Conservation (phyloP, 2,888 invertebrate species). For the Trimorus sp. region DNA sequence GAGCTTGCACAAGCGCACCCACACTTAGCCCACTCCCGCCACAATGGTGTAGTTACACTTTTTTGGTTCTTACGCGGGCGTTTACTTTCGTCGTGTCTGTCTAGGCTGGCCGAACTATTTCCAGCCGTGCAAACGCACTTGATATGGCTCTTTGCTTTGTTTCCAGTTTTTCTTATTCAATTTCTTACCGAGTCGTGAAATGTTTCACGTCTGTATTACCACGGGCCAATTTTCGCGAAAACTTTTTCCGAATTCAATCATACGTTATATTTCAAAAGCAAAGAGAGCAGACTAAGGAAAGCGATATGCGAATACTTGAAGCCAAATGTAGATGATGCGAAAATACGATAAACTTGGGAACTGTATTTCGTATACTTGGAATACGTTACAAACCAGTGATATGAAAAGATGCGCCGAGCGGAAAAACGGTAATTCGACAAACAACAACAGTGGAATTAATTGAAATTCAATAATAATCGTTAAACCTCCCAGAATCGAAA, state of each 20-base stretch:
- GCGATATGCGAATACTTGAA: too few relatives aligned
- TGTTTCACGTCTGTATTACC: not conserved
- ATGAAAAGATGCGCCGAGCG: too few relatives aligned
- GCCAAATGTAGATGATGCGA: too few relatives aligned
- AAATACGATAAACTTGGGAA: too few relatives aligned
- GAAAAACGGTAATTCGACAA: too few relatives aligned
- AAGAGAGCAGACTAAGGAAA: too few relatives aligned
- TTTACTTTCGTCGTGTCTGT: slow-evolving; percentile 30
- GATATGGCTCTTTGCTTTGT: slow-evolving; percentile 47
- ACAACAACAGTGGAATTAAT: too few relatives aligned
- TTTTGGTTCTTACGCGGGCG: slow-evolving; percentile 19
- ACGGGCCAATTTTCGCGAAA: not conserved
- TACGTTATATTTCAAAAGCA: not conserved
- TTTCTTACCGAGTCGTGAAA: slow-evolving; percentile 14
- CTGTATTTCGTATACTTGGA: too few relatives aligned
- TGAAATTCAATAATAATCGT: too few relatives aligned
- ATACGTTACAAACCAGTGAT: too few relatives aligned
- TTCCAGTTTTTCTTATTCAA: slow-evolving; percentile 34
- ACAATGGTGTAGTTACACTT: slow-evolving; percentile 25
- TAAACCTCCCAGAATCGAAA: too few relatives aligned
- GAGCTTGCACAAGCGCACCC: slow-evolving; percentile 34
- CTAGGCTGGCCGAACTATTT: slow-evolving; percentile 33
- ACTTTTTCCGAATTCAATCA: not conserved
- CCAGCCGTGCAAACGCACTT: slow-evolving; percentile 36
- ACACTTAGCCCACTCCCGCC: slow-evolving; percentile 30